Evolutionary conservation across 2,888 invertebrate species (phyloP).

Genomic region (Drosophila neotestacea): DNA sequence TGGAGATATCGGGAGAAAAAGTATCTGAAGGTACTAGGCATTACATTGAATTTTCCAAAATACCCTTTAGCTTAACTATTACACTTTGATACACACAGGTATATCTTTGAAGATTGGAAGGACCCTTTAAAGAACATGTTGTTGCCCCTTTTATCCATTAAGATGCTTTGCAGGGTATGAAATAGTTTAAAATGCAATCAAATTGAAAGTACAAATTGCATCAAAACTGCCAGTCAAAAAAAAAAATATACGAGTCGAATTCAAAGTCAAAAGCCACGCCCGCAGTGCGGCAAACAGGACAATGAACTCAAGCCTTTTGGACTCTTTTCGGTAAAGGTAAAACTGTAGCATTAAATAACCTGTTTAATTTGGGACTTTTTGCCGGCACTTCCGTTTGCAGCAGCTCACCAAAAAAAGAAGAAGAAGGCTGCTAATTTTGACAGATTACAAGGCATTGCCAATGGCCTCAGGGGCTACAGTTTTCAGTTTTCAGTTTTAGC

Average conservation of each 20-base stretch:
- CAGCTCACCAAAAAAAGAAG: conserved; percentile 25
- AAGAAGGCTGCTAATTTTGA: conserved; percentile 72
- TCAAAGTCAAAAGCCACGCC: conserved; percentile 64
- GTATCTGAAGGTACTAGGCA: too few species aligned
- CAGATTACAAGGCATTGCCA: conserved; percentile 76
- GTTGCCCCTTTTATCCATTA: too few species aligned
- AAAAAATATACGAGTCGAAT: conserved; percentile 33
- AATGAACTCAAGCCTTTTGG: conserved; percentile 55
- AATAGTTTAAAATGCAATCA: conserved; percentile 25
- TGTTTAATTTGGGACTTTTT: conserved; percentile 63
- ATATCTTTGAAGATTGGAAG: too few species aligned
- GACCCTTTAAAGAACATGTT: too few species aligned
- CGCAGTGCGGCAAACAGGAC: conserved; percentile 38
- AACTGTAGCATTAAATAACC: conserved; percentile 68
- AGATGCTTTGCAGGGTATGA: conserved; percentile 23
- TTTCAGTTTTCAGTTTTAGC: conserved; percentile 16
- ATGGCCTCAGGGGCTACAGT: conserved; percentile 18
- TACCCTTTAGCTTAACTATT: too few species aligned
- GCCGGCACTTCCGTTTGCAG: conserved; percentile 69
- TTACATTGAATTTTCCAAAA: too few species aligned
- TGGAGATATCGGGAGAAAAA: too few species aligned
- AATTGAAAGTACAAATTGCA: conserved; percentile 44
- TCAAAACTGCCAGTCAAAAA: conserved; percentile 20
- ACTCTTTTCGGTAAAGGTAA: conserved; percentile 15
- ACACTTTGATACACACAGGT: too few species aligned